These are phyloP conservation scores for Distichodus sexfasciatus DNA, from an alignment of 2,797 vertebrate species.

Conservation along the genomic window DNA sequence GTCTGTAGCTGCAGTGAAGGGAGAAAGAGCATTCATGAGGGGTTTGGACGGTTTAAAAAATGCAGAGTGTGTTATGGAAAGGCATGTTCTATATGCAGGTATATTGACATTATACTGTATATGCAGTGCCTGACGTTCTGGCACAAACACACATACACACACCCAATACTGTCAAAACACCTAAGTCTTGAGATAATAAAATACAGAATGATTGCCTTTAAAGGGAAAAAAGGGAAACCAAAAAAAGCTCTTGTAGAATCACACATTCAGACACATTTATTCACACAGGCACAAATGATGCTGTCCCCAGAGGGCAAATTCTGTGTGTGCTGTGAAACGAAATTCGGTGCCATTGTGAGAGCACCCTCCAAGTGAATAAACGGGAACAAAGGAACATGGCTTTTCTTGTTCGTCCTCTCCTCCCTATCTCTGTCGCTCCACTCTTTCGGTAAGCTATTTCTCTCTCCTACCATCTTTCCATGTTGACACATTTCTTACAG, in stretches of 20 bases:
- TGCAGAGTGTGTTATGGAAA: conserved; percentile 4
- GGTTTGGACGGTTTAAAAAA: conserved; percentile 5
- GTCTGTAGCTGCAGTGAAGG: conserved; percentile 6
- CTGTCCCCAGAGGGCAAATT: conserved; percentile 43
- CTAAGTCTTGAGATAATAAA: too few species aligned
- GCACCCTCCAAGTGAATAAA: conserved; percentile 42
- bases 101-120: conserved; percentile 20
- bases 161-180: background rate
- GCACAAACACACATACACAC: background rate
- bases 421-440: conserved; percentile 11
- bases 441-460: background rate
- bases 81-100: background rate
- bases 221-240: conserved; percentile 9
- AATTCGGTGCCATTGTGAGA: conserved; percentile 48
- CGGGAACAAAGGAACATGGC: conserved; percentile 51
- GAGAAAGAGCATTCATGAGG: background rate
- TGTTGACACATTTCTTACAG: conserved; percentile 25
- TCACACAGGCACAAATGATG: conserved; percentile 37
- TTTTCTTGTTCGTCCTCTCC: conserved; percentile 36
- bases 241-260: conserved; percentile 24
- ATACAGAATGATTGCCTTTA: conserved; percentile 2
- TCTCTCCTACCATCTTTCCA: conserved; percentile 12
- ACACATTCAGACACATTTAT: conserved; percentile 42
- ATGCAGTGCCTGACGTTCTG: background rate
- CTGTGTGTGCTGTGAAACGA: conserved; percentile 37